Evolutionary conservation across 2,888 invertebrate species (phyloP).

Genomic region (Callinectes sapidus): DNA sequence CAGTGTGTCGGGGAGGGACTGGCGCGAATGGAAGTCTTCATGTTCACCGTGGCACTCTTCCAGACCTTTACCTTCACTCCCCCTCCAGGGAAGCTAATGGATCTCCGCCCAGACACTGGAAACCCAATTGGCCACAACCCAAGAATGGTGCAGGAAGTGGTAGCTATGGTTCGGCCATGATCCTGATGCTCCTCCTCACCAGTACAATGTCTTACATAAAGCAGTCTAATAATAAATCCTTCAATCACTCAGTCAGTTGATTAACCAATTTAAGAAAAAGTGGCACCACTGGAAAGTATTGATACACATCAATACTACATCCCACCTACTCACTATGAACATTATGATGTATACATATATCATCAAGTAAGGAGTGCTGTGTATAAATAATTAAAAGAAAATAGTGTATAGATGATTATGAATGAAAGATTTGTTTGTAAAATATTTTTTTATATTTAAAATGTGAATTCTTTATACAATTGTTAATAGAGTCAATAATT

Average conservation of each 20-base stretch:
- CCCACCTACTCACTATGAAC: too few species aligned
- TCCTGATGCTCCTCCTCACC: not conserved
- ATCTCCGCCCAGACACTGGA: not conserved
- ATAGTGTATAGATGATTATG: not conserved
- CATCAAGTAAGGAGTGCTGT: too few species aligned
- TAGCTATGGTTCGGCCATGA: not conserved
- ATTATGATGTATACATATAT: too few species aligned
- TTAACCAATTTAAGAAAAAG: too few species aligned
- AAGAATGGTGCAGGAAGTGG: not conserved
- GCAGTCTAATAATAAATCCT: too few species aligned
- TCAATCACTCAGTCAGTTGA: too few species aligned
- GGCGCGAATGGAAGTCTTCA: constrained; percentile 46
- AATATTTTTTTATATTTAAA: constrained; percentile 28
- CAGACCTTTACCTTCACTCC: constrained; percentile 39
- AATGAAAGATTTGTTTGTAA: not conserved
- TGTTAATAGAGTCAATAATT: constrained; percentile 9
- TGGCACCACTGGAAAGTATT: too few species aligned
- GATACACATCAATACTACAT: too few species aligned
- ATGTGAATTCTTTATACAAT: constrained; percentile 23
- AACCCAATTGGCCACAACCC: constrained; percentile 17
- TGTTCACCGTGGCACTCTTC: constrained; percentile 35
- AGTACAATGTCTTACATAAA: too few species aligned
- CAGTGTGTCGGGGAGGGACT: constrained; percentile 34
- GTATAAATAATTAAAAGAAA: too few species aligned
- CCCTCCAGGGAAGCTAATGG: not conserved